phyloP scores from a whole-genome alignment of 2,113 vertebrate genomes.

The Stigmatopora nigra region DNA sequence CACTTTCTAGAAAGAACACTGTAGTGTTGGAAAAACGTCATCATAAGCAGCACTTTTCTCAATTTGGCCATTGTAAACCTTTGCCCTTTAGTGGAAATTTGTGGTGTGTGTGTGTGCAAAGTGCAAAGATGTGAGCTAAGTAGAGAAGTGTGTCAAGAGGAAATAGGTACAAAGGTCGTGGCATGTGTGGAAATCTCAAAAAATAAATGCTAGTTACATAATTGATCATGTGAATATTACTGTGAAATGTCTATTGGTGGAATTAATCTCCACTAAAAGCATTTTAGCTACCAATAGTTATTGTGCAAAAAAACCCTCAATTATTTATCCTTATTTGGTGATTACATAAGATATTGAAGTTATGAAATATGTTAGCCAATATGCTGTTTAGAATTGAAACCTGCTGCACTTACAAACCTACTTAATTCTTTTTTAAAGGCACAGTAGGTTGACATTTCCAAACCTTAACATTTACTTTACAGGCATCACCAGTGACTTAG shows the following conservation, averaged over 20 bases:
- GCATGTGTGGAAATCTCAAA: constrained; percentile 5
- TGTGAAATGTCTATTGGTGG: too few relatives aligned
- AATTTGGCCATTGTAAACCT: background rate
- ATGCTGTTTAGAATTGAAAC: background rate
- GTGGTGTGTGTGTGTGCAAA: background rate
- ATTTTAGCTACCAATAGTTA: too few relatives aligned
- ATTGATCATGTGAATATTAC: too few relatives aligned
- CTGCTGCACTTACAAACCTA: background rate
- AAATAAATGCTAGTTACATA: too few relatives aligned
- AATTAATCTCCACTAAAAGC: too few relatives aligned
- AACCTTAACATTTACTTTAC: background rate
- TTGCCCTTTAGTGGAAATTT: background rate
- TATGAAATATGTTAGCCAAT: background rate
- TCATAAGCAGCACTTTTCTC: background rate
- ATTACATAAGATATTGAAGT: background rate
- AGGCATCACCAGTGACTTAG: constrained; percentile 1
- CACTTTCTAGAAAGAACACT: background rate
- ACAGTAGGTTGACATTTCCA: background rate
- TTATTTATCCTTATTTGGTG: background rate
- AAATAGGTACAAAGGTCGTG: constrained; percentile 28
- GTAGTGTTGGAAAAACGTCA: background rate
- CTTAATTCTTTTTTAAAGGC: too few relatives aligned
- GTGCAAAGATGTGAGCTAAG: background rate
- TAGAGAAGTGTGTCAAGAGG: background rate
- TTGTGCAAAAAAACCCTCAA: too few relatives aligned